phyloP scores from a whole-genome alignment of 2,888 invertebrate genomes.

The Bugula neritina region DNA sequence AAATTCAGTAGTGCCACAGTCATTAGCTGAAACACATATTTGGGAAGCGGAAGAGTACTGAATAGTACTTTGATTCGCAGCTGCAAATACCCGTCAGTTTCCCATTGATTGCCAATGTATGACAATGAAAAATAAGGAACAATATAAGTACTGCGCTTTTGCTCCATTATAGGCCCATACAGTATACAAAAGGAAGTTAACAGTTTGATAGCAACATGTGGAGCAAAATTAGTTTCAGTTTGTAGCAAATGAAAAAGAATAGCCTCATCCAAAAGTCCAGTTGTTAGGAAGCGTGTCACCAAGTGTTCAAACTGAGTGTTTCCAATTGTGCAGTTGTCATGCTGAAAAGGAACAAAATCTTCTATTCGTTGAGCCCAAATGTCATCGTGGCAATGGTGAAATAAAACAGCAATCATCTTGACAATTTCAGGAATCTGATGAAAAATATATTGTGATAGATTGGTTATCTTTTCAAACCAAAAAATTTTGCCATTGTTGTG shows the following conservation, averaged over 20 bases:
- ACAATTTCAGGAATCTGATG: neutral
- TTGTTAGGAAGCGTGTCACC: neutral
- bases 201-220: neutral
- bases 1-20: neutral
- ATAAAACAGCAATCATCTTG: neutral
- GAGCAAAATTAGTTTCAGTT: neutral
- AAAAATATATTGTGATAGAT: neutral
- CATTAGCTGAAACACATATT: neutral
- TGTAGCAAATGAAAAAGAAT: neutral
- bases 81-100: neutral
- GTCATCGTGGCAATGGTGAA: neutral
- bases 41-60: neutral
- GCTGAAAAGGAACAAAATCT: neutral
- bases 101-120: neutral
- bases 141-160: neutral
- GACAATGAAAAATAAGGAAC: neutral
- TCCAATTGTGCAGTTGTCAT: neutral
- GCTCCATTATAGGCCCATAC: neutral
- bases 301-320: neutral
- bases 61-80: neutral
- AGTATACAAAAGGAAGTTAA: neutral
- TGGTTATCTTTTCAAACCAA: neutral
- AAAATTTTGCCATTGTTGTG: constrained; percentile 7
- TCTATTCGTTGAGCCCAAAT: neutral
- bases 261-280: constrained; percentile 3